phyloP scores from a whole-genome alignment of 1,140 invertebrate species.

The Cheumatopsyche charites region DNA sequence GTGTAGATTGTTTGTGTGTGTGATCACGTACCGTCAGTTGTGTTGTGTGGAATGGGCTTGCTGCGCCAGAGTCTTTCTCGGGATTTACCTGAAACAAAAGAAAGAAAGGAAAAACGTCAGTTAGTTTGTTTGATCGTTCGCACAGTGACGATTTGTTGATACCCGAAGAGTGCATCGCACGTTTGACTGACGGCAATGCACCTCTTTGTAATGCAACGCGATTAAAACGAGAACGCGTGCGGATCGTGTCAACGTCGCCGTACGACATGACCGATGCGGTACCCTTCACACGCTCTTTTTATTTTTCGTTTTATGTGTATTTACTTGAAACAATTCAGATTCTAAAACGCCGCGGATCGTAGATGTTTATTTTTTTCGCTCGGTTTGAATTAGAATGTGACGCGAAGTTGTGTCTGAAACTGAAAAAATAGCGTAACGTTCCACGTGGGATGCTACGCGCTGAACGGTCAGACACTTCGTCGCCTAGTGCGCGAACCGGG shows the following conservation, averaged over 20 bases:
- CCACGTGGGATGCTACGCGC: constrained; percentile 4
- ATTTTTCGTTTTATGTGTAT: too few species aligned
- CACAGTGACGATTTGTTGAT: neutral
- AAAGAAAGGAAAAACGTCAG: neutral
- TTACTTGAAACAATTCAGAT: too few species aligned
- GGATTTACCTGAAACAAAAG: constrained; percentile 13
- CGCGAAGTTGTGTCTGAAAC: too few species aligned
- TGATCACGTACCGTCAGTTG: too few species aligned
- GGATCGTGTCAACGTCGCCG: constrained; percentile 2
- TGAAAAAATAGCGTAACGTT: neutral
- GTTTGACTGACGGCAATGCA: constrained; percentile 29
- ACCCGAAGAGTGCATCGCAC: constrained; percentile 24
- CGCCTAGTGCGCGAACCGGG: constrained; percentile 1
- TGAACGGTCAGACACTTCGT: constrained; percentile 15
- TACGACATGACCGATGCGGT: neutral
- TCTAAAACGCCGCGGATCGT: too few species aligned
- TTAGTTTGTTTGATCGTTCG: neutral
- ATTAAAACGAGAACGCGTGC: neutral
- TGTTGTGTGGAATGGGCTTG: too few species aligned
- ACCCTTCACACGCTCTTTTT: neutral
- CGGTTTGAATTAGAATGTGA: too few species aligned
- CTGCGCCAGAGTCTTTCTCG: too few species aligned
- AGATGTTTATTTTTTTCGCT: too few species aligned
- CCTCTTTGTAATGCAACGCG: neutral
- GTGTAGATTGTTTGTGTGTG: too few species aligned